These are phyloP conservation scores for Papilio gigon DNA, from an alignment of 2,888 invertebrate genomes.

Conservation along the genomic window DNA sequence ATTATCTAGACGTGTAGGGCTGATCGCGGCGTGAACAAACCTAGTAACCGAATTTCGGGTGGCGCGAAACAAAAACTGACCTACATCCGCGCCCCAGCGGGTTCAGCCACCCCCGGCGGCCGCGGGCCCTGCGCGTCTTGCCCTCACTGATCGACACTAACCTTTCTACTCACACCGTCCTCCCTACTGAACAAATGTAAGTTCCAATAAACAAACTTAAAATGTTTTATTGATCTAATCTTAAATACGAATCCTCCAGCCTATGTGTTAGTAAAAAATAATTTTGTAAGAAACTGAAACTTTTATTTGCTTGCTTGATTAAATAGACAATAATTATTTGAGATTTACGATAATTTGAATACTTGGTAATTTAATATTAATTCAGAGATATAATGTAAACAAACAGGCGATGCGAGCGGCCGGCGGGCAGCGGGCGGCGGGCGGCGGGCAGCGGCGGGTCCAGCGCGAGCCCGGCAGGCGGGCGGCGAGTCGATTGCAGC, in stretches of 20 bases:
- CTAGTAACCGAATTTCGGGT: slow-evolving; percentile 81
- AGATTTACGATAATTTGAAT: background rate
- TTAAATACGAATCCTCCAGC: background rate
- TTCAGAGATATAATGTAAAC: slow-evolving; percentile 57
- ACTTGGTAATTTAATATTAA: background rate
- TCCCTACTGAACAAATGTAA: background rate
- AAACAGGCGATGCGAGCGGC: slow-evolving; percentile 55
- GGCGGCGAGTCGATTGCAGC: slow-evolving; percentile 65
- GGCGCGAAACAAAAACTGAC: slow-evolving; percentile 82
- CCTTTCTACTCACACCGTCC: slow-evolving; percentile 54
- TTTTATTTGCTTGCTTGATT: background rate
- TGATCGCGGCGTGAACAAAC: slow-evolving; percentile 59
- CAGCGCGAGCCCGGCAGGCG: slow-evolving; percentile 52
- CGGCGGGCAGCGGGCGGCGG: slow-evolving; percentile 65
- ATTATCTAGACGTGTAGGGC: slow-evolving; percentile 46
- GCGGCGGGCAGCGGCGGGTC: slow-evolving; percentile 65
- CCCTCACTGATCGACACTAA: slow-evolving; percentile 68
- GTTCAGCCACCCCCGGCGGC: slow-evolving; percentile 79
- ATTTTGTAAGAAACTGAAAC: background rate
- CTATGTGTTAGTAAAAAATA: background rate
- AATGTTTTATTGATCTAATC: background rate
- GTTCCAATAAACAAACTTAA: background rate
- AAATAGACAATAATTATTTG: background rate
- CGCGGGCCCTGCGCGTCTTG: slow-evolving; percentile 71
- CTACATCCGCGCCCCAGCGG: slow-evolving; percentile 79